Percentiles rank a stretch among this genome's conserved stretches.
Evolutionary conservation across 2,113 vertebrate genomes (phyloP).

Genomic region (Chaenocephalus aceratus): DNA sequence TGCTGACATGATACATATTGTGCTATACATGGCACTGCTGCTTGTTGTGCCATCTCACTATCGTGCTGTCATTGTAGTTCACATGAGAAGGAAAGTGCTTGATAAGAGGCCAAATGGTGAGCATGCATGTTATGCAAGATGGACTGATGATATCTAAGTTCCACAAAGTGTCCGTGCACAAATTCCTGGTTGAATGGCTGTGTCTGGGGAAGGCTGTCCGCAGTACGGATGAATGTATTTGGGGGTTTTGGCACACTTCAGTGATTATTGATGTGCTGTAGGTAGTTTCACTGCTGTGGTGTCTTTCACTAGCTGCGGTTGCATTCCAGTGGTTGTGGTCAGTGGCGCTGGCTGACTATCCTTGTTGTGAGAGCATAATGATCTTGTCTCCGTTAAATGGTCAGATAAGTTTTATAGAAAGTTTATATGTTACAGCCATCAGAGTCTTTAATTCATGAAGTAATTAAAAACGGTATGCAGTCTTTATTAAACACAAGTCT

Average conservation of each 20-base stretch:
- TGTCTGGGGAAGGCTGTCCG: slow-evolving; percentile 52
- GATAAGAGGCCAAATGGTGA: slow-evolving; percentile 68
- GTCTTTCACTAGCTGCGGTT: slow-evolving; percentile 77
- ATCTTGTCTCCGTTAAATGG: slow-evolving; percentile 66
- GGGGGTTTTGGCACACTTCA: slow-evolving; percentile 70
- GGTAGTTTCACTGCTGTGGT: slow-evolving; percentile 78
- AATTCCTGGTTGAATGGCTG: slow-evolving; percentile 52
- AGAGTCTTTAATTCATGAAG: slow-evolving; percentile 17
- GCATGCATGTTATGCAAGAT: slow-evolving; percentile 66
- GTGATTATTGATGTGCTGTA: slow-evolving; percentile 77
- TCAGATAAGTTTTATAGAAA: slow-evolving; percentile 43
- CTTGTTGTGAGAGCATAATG: slow-evolving; percentile 68
- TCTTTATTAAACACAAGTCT: background rate
- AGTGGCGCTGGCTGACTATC: slow-evolving; percentile 67
- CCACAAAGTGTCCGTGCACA: slow-evolving; percentile 46
- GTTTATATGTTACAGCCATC: slow-evolving; percentile 28
- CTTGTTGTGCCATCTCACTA: slow-evolving; percentile 75
- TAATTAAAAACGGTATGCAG: background rate
- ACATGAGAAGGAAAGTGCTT: slow-evolving; percentile 72
- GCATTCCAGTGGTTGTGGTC: slow-evolving; percentile 79
- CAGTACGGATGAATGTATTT: slow-evolving; percentile 66
- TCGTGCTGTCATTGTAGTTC: slow-evolving; percentile 72
- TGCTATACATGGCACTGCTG: slow-evolving; percentile 74
- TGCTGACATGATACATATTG: slow-evolving; percentile 75
- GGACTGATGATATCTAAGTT: slow-evolving; percentile 60